A percentile compares a stretch with the other conserved stretches of the same genome.
Evolutionary conservation across 2,113 vertebrate genomes (phyloP).

Genomic region (Clupea harengus): DNA sequence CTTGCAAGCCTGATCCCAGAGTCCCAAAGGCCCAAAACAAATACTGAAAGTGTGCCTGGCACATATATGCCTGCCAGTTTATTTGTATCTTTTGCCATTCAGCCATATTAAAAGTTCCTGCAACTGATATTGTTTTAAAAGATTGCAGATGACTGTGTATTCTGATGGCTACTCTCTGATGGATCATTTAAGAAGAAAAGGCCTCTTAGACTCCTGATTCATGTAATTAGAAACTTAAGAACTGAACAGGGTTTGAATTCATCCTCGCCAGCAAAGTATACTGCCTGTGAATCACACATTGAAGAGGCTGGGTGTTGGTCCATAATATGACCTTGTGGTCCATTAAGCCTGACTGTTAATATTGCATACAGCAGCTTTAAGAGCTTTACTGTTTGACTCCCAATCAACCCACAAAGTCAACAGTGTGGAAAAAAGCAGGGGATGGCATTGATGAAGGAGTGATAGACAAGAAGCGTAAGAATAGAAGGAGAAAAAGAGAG

Average conservation of each 20-base stretch:
- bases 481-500: background rate
- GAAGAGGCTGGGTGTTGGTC: too few relatives aligned
- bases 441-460: background rate
- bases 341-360: too few relatives aligned
- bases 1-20: too few relatives aligned
- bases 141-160: background rate
- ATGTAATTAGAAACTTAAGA: background rate
- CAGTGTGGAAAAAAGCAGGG: background rate
- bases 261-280: background rate
- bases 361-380: background rate
- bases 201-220: background rate
- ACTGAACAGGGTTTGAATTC: background rate
- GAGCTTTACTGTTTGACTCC: background rate
- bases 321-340: too few relatives aligned
- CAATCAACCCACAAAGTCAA: background rate
- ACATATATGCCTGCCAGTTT: background rate
- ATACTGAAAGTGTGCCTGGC: too few relatives aligned
- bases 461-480: background rate
- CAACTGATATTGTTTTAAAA: background rate
- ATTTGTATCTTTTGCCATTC: background rate
- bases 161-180: too few relatives aligned
- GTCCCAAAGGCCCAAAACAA: too few relatives aligned
- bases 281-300: too few relatives aligned
- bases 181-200: background rate
- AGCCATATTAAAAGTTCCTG: background rate